Evolutionary conservation across 35 echinoderm and acorn worm genomes (phyloP).

Genomic region (Hemicentrotus pulcherrimus): DNA sequence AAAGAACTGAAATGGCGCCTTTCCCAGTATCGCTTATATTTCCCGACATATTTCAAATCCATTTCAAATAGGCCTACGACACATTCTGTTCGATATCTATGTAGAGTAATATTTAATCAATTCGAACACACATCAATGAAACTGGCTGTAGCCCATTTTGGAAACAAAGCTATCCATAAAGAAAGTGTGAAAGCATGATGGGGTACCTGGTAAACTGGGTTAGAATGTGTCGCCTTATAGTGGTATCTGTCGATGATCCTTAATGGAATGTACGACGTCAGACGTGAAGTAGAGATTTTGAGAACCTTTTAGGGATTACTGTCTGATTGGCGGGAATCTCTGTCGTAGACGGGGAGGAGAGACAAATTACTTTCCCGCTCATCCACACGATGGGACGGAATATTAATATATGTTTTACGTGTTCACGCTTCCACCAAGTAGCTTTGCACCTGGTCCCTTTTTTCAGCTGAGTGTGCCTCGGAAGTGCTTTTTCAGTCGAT

Average conservation of each 20-base stretch:
- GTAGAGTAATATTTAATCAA: too few relatives aligned
- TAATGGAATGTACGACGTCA: neutral
- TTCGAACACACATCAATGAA: neutral
- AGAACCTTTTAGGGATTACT: conserved; percentile 7
- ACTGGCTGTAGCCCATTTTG: neutral
- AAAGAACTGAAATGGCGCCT: too few relatives aligned
- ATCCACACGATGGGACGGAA: neutral
- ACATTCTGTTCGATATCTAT: too few relatives aligned
- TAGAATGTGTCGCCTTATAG: neutral
- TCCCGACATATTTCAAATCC: too few relatives aligned
- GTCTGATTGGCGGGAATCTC: conserved; percentile 8
- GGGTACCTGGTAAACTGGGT: neutral
- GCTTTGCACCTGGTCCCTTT: neutral
- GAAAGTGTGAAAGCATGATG: neutral
- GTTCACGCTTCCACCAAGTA: neutral
- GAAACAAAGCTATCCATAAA: neutral
- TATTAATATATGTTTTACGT: conserved; percentile 7
- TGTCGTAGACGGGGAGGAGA: neutral
- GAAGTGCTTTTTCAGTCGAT: neutral
- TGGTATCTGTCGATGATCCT: neutral
- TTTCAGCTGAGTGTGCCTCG: neutral
- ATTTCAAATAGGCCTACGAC: too few relatives aligned
- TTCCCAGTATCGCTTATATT: too few relatives aligned
- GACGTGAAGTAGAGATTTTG: neutral
- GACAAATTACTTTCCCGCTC: neutral